Conservation (phyloP, 2,888 invertebrate species). For the Beris chalybata region DNA sequence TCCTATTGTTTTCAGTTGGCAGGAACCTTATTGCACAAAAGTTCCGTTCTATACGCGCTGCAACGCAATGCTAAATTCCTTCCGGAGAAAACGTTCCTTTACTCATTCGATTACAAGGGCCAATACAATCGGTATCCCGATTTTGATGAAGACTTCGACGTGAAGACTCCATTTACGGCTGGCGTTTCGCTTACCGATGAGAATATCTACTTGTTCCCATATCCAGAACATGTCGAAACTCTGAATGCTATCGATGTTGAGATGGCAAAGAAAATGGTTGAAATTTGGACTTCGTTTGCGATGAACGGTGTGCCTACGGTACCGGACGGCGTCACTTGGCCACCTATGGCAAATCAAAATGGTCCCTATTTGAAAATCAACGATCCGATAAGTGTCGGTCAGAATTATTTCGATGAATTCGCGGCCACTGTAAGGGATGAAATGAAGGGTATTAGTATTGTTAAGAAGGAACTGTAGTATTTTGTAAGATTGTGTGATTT, state of each 20-base stretch:
- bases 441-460: constrained; percentile 29
- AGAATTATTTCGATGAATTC: constrained; percentile 53
- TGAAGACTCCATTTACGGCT: constrained; percentile 55
- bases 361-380: constrained; percentile 56
- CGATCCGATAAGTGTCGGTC: constrained; percentile 48
- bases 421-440: constrained; percentile 50
- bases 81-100: constrained; percentile 56
- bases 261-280: constrained; percentile 57
- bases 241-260: constrained; percentile 52
- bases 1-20: constrained; percentile 50
- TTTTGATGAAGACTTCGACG: constrained; percentile 53
- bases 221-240: constrained; percentile 49
- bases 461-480: constrained; percentile 8
- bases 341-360: constrained; percentile 50
- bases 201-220: constrained; percentile 61
- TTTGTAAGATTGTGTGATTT: background rate
- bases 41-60: constrained; percentile 55
- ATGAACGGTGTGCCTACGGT: constrained; percentile 51
- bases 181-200: constrained; percentile 64
- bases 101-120: constrained; percentile 59
- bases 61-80: constrained; percentile 53
- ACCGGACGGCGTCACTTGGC: constrained; percentile 45
- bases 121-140: constrained; percentile 55
- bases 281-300: constrained; percentile 55
- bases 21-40: constrained; percentile 57